phyloP scores from a whole-genome alignment of 2,888 invertebrate genomes.

The Iselma pallidipennis region DNA sequence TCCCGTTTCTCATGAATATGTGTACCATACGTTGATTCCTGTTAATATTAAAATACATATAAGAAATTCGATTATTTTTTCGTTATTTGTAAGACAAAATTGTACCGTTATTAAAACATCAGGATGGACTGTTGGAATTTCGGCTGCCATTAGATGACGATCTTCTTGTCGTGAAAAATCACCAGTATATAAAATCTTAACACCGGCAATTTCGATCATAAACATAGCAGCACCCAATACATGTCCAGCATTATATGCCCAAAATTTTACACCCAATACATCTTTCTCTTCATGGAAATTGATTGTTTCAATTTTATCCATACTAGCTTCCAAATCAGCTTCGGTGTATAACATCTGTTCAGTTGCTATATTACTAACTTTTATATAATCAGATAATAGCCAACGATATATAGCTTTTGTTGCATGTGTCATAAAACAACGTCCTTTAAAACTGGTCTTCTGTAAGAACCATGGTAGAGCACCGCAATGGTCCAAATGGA shows the following conservation, averaged over 20 bases:
- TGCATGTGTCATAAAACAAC: constrained; percentile 99
- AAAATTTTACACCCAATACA: constrained; percentile 94
- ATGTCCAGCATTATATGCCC: constrained; percentile 99
- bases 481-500: constrained; percentile 98
- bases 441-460: constrained; percentile 96
- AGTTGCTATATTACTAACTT: constrained; percentile 97
- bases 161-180: constrained; percentile 99
- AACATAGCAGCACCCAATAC: constrained; percentile 99
- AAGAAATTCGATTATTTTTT: constrained; percentile 5
- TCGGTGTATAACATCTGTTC: constrained; percentile 98
- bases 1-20: constrained; percentile 99
- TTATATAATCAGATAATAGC: constrained; percentile 98
- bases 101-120: constrained; percentile 93
- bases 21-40: constrained; percentile 99
- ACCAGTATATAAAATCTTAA: constrained; percentile 95
- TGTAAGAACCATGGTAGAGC: constrained; percentile 97
- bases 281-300: constrained; percentile 99
- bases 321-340: constrained; percentile 93
- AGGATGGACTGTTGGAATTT: constrained; percentile 94
- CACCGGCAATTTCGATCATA: constrained; percentile 99
- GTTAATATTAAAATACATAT: constrained; percentile 32
- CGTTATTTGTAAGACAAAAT: constrained; percentile 6
- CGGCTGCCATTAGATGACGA: constrained; percentile 98
- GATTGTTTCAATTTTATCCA: constrained; percentile 98
- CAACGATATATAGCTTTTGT: constrained; percentile 99